A percentile compares a stretch with the other conserved stretches of the same genome.
Conservation (phyloP, 2,888 invertebrate species). For the Monochamus alternatus region DNA sequence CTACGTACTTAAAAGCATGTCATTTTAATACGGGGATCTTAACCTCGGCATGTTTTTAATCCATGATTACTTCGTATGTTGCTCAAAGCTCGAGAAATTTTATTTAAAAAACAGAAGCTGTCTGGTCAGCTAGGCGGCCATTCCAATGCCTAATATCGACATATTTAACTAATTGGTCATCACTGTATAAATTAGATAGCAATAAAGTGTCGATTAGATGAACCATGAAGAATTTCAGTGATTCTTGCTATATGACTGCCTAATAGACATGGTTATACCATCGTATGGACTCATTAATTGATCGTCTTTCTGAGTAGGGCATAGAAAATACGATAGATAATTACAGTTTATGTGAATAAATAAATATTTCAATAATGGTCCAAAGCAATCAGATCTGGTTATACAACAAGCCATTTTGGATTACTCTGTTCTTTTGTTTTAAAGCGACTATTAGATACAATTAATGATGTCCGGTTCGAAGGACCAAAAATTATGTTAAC, state of each 20-base stretch:
- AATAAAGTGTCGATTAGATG: background rate
- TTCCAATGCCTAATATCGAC: background rate
- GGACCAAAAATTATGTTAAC: no score
- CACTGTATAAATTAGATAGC: background rate
- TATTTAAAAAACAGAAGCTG: background rate
- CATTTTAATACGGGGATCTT: background rate
- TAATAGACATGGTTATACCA: no score
- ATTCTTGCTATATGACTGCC: no score
- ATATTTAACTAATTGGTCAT: background rate
- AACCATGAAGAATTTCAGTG: no score
- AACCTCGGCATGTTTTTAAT: background rate
- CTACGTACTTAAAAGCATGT: conserved; percentile 49
- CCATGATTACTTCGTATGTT: conserved; percentile 4
- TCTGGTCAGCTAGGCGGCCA: background rate
- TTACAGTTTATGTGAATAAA: no score
- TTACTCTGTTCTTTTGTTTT: background rate
- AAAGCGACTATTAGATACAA: background rate
- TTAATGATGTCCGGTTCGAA: no score
- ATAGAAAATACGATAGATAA: no score
- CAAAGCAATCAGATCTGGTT: background rate
- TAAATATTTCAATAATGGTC: no score
- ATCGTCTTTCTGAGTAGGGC: no score
- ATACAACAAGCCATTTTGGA: background rate
- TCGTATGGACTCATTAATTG: no score
- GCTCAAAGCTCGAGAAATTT: background rate